These are phyloP conservation scores for Synanthedon andrenaeformis DNA, from an alignment of 2,888 invertebrate genomes.

Conservation along the genomic window DNA sequence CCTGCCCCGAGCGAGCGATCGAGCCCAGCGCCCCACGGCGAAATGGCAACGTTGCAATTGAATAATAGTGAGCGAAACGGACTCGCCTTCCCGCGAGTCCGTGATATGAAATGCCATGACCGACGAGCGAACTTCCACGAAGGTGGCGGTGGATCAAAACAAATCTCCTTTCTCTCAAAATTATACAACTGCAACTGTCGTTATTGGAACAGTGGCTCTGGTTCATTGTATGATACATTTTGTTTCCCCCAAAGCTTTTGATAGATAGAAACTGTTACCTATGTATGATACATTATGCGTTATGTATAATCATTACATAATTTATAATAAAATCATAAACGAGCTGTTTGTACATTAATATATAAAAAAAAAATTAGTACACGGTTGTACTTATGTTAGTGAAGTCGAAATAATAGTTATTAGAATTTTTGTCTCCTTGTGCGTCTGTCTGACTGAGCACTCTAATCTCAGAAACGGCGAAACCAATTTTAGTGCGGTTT, in stretches of 20 bases:
- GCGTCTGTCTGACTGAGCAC: background rate
- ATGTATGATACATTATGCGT: too few relatives aligned
- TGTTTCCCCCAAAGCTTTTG: constrained; percentile 24
- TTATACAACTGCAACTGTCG: constrained; percentile 49
- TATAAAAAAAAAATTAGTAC: too few relatives aligned
- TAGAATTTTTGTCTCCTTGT: constrained; percentile 13
- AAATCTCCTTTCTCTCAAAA: constrained; percentile 68
- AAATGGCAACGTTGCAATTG: constrained; percentile 58
- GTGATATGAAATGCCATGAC: constrained; percentile 58
- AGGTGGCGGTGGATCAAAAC: constrained; percentile 61
- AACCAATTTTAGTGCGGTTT: background rate
- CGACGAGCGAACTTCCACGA: constrained; percentile 38
- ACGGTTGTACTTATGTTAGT: too few relatives aligned
- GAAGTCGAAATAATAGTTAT: too few relatives aligned
- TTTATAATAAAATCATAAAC: too few relatives aligned
- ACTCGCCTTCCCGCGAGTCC: constrained; percentile 24
- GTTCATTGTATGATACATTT: constrained; percentile 16
- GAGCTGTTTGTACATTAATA: too few relatives aligned
- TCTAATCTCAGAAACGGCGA: background rate
- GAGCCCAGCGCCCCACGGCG: constrained; percentile 24
- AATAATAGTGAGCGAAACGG: constrained; percentile 54
- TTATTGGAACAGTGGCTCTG: constrained; percentile 29
- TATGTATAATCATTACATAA: too few relatives aligned
- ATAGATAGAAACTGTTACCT: too few relatives aligned
- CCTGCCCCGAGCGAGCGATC: constrained; percentile 35